Base-by-base conservation (phyloP, 2,113 vertebrate genomes). In the Tursiops truncatus region DNA sequence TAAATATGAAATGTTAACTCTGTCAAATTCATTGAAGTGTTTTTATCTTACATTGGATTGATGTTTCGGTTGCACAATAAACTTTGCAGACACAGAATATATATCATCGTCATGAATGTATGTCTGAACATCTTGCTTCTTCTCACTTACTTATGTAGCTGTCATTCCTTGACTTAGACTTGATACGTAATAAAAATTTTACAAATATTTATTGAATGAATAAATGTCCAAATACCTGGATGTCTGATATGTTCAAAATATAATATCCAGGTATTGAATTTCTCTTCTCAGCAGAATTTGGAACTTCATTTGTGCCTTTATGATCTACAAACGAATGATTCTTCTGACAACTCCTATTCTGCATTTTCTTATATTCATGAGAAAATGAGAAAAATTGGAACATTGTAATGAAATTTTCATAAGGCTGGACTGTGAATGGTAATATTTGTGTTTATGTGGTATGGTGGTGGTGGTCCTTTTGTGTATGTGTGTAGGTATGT, bases 381-480 rank as follows among this genome's bases (percentile, higher is more conserved):
- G 67, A 71, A 74, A 84, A 77, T 5, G 14, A 33, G 67, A 71
- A 74, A 84, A 73, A 18, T 77, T 3, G 79, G 38, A 76, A 73
- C 9, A 62, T 15, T 28, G 2, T 41, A 33, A 0, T 12, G 31
- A 89, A 44, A 31, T 31, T 68, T 47, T 33, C 18, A 38, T 36
- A 50, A 96, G 67, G 5, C 2, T 86, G 15, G 5, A 47, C 4
- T 50, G 2, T 8, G 20, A 10, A 4, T 7, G 13, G 21, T 25
- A 28, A 15, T 10, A 28, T 6, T 36, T 62, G 23, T 82, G 31
- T 67, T 2, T 2, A 2, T 2, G 31, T 4, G 11, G 3, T 11
- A 7, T 67, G 23, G 8, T 25, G 23, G 25, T 11, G 0, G 36
- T 56, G 15, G 44, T 2, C 8, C 0, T 0, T 9, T 7, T 23